Conservation (phyloP, 2,888 invertebrate species). For the Morpho achilles region DNA sequence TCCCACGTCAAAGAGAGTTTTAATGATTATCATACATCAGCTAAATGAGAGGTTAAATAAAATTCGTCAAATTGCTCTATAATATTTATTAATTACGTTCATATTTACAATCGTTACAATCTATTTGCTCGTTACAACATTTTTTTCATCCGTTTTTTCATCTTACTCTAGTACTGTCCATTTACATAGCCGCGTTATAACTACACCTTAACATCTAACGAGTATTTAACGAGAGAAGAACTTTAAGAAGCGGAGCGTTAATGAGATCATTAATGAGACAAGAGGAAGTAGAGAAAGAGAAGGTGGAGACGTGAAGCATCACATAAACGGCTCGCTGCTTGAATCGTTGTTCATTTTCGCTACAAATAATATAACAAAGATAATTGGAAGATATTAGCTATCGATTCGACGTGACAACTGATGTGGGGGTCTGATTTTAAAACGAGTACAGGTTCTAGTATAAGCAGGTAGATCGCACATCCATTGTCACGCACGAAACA, state of each 20-base stretch:
- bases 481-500: too few relatives aligned
- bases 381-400: constrained; percentile 14
- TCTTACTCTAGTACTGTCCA: constrained; percentile 66
- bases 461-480: too few relatives aligned
- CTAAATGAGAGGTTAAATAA: constrained; percentile 4
- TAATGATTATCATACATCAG: too few relatives aligned
- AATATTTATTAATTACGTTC: constrained; percentile 56
- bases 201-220: constrained; percentile 28
- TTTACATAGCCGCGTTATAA: constrained; percentile 36
- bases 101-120: constrained; percentile 66
- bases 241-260: constrained; percentile 32
- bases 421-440: too few relatives aligned
- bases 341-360: constrained; percentile 27
- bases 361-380: constrained; percentile 20
- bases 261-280: constrained; percentile 41
- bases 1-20: too few relatives aligned
- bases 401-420: too few relatives aligned
- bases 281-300: constrained; percentile 18
- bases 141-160: constrained; percentile 53
- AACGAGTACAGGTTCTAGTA: too few relatives aligned
- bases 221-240: constrained; percentile 32
- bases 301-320: constrained; percentile 27
- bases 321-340: constrained; percentile 39
- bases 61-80: constrained; percentile 16
- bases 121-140: constrained; percentile 38